These are phyloP conservation scores for Uloborus diversus DNA, from an alignment of 1,140 invertebrate species.

Conservation along the genomic window DNA sequence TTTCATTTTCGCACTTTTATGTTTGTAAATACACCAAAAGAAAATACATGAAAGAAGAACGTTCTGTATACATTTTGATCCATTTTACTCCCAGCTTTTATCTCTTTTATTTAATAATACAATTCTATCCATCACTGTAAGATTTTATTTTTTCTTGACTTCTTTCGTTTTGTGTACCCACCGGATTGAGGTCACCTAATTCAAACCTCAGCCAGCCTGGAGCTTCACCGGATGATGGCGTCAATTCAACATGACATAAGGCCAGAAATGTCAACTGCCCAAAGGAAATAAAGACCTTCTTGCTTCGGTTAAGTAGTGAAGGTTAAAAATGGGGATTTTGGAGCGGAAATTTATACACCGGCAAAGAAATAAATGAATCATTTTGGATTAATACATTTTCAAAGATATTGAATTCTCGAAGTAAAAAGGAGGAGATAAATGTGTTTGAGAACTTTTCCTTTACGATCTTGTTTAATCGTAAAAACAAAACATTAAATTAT, in stretches of 20 bases:
- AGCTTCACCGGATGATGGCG: conserved; percentile 24
- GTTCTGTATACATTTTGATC: not conserved
- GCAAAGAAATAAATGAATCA: not conserved
- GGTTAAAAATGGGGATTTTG: not conserved
- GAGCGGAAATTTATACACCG: not conserved
- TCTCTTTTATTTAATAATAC: conserved; percentile 14
- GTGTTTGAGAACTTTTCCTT: too few species aligned
- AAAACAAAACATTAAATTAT: too few species aligned
- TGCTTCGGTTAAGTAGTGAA: not conserved
- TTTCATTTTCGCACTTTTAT: not conserved
- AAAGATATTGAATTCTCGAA: too few species aligned
- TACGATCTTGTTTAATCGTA: too few species aligned
- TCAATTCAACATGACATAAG: conserved; percentile 45
- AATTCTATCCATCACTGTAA: conserved; percentile 18
- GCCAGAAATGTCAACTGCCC: conserved; percentile 44
- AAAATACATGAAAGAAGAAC: conserved; percentile 14
- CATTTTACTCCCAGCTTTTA: conserved; percentile 13
- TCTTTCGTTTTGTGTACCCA: conserved; percentile 34
- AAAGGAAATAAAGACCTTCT: conserved; percentile 13
- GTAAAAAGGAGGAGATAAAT: too few species aligned
- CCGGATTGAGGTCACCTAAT: conserved; percentile 48
- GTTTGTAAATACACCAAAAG: not conserved
- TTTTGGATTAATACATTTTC: too few species aligned
- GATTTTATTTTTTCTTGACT: conserved; percentile 1
- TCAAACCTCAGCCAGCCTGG: conserved; percentile 41